A percentile compares a stretch with the other conserved stretches of the same genome.
These are phyloP conservation scores for Patiria pectinifera DNA, from an alignment of 53 echinoderm and acorn worm genomes.

Conservation along the genomic window DNA sequence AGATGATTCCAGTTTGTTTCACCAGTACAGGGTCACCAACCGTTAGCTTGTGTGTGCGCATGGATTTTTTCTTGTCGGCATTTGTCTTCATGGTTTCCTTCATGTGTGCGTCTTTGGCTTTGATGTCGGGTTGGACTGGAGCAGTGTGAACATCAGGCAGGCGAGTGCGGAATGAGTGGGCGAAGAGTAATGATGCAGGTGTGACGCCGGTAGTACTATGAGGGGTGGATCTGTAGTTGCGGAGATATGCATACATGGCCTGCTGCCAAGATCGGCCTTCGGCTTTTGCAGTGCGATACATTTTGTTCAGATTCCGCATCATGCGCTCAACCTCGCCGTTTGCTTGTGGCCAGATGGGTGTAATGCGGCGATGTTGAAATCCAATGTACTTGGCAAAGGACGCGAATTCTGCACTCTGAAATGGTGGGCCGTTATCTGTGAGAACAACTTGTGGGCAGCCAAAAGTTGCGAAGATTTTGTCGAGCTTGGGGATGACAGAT, in stretches of 20 bases:
- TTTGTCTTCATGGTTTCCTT: constrained; percentile 62
- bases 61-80: constrained; percentile 34
- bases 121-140: not conserved
- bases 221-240: constrained; percentile 45
- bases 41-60: constrained; percentile 25
- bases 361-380: constrained; percentile 40
- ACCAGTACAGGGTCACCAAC: constrained; percentile 37
- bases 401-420: constrained; percentile 55
- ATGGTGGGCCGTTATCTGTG: constrained; percentile 61
- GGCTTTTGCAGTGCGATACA: constrained; percentile 22
- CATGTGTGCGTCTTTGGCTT: constrained; percentile 14
- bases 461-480: not conserved
- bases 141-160: too few relatives aligned
- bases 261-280: constrained; percentile 29
- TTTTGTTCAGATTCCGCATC: constrained; percentile 41
- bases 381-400: constrained; percentile 52
- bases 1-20: too few relatives aligned
- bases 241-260: constrained; percentile 31
- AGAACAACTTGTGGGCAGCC: constrained; percentile 47
- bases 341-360: constrained; percentile 56
- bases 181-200: constrained; percentile 54
- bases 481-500: constrained; percentile 55
- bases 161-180: not conserved
- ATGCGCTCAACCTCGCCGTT: constrained; percentile 51
- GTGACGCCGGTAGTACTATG: constrained; percentile 39